phyloP scores from a whole-genome alignment of 2,113 vertebrate species.

The Dromaius novaehollandiae region DNA sequence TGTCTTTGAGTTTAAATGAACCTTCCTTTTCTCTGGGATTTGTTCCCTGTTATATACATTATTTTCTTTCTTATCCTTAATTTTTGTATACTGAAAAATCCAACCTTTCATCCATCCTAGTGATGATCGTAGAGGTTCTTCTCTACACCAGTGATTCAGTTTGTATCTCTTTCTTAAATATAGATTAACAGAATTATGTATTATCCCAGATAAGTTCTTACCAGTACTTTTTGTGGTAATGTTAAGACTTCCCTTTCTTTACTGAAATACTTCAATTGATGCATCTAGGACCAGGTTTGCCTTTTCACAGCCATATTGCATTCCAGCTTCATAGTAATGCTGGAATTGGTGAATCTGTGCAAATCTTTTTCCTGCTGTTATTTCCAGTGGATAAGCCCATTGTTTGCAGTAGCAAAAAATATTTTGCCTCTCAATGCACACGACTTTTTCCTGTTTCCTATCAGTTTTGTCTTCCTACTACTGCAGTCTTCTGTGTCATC shows the following conservation, averaged over 20 bases:
- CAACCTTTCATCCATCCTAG: neutral
- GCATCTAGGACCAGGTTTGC: neutral
- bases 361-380: neutral
- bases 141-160: neutral
- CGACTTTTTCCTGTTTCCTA: neutral
- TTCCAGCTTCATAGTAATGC: neutral
- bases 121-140: neutral
- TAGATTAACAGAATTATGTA: neutral
- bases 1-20: neutral
- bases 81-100: neutral
- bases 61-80: neutral
- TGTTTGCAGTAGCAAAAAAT: neutral
- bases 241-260: neutral
- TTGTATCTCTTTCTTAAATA: neutral
- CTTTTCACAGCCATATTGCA: neutral
- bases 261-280: neutral
- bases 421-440: neutral
- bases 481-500: neutral
- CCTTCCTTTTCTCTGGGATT: neutral
- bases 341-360: neutral
- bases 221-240: neutral
- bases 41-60: neutral
- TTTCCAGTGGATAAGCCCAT: neutral
- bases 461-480: neutral
- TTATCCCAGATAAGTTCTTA: neutral